phyloP scores from a whole-genome alignment of 2,888 invertebrate genomes.

The Hydriomena furcata region DNA sequence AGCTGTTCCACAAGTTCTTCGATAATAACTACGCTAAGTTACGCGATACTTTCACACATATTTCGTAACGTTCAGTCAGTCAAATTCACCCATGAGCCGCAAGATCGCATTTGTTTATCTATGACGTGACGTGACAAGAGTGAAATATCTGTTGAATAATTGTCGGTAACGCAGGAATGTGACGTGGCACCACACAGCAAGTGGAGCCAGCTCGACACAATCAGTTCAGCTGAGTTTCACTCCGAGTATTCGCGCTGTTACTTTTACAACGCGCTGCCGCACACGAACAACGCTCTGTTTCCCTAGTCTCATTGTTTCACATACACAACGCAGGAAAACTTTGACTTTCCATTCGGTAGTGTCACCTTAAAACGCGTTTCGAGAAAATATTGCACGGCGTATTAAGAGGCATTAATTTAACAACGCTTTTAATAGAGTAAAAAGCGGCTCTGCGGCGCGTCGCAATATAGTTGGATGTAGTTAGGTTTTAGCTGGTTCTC shows the following conservation, averaged over 20 bases:
- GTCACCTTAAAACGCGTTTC: slow-evolving; percentile 39
- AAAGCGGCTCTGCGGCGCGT: neutral
- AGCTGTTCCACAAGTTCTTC: too few species aligned
- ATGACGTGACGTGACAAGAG: slow-evolving; percentile 42
- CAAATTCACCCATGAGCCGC: slow-evolving; percentile 11
- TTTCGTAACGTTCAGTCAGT: slow-evolving; percentile 27
- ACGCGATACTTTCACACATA: slow-evolving; percentile 21
- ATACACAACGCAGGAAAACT: slow-evolving; percentile 61
- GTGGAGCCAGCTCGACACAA: slow-evolving; percentile 52
- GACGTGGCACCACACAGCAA: slow-evolving; percentile 50
- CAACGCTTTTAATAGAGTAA: slow-evolving; percentile 13
- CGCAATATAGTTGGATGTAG: neutral
- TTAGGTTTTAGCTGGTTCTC: too few species aligned
- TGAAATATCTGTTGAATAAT: slow-evolving; percentile 56
- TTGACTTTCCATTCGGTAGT: slow-evolving; percentile 68
- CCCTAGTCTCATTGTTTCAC: slow-evolving; percentile 75
- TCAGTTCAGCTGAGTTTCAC: slow-evolving; percentile 81
- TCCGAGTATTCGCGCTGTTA: slow-evolving; percentile 80
- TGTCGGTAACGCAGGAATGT: slow-evolving; percentile 65
- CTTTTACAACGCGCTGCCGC: slow-evolving; percentile 81
- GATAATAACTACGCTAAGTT: neutral
- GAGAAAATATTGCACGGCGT: slow-evolving; percentile 24
- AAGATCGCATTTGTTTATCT: slow-evolving; percentile 35
- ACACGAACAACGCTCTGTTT: slow-evolving; percentile 81
- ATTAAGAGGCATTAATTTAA: slow-evolving; percentile 15